Conservation (phyloP, 1,140 invertebrate species). For the Atta cephalotes region DNA sequence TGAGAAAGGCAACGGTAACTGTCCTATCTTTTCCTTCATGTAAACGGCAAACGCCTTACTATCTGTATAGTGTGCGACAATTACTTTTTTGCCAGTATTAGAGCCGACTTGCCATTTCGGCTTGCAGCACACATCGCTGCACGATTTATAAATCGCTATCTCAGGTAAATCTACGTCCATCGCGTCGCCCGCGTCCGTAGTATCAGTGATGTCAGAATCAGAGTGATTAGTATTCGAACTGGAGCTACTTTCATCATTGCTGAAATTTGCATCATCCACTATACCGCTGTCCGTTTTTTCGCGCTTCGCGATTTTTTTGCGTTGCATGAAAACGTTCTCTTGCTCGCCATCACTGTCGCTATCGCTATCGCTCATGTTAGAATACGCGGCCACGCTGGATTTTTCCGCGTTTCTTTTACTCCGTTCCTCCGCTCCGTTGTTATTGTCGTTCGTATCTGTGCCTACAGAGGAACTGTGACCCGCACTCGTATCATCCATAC, state of each 20-base stretch:
- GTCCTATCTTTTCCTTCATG: conserved; percentile 86
- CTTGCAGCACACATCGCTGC: background rate
- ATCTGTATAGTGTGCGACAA: conserved; percentile 69
- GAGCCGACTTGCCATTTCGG: background rate
- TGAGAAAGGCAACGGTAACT: conserved; percentile 86
- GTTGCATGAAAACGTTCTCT: conserved; percentile 58
- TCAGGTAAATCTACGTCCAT: conserved; percentile 58
- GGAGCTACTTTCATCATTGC: conserved; percentile 69
- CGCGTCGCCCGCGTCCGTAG: conserved; percentile 42
- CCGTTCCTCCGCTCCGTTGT: background rate
- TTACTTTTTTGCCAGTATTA: conserved; percentile 40
- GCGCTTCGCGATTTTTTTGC: conserved; percentile 82
- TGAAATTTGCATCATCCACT: conserved; percentile 66
- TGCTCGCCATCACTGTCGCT: conserved; percentile 70
- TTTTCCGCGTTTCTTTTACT: background rate
- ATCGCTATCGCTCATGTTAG: conserved; percentile 70
- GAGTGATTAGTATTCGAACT: conserved; percentile 62
- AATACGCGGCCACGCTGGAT: conserved; percentile 41
- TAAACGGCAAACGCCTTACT: conserved; percentile 77
- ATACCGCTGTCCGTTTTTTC: conserved; percentile 85
- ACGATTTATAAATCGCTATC: background rate
- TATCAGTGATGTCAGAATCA: conserved; percentile 55
- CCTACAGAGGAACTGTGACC: conserved; percentile 28
- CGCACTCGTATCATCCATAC: background rate
- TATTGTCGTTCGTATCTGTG: conserved; percentile 19